A percentile compares a stretch with the other conserved stretches of the same genome.
These are phyloP conservation scores for Ophonus ardosiacus DNA, from an alignment of 2,888 invertebrate species.

Conservation along the genomic window DNA sequence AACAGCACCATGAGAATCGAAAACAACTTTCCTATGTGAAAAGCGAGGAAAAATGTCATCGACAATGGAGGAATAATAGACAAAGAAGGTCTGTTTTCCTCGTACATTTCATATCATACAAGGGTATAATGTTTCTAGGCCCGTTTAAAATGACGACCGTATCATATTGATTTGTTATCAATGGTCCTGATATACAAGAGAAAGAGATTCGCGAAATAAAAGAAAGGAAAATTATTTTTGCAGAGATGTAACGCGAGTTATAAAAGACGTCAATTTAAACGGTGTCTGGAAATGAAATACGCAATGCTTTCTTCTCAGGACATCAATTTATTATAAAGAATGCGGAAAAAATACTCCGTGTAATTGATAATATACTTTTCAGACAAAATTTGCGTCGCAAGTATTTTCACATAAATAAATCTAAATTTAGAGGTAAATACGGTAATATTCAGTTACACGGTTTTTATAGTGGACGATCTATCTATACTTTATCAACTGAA, in stretches of 20 bases:
- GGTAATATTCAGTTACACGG: too few species aligned
- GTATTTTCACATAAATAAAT: not conserved
- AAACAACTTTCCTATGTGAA: too few species aligned
- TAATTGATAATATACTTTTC: conserved; percentile 20
- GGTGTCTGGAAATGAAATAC: conserved; percentile 26
- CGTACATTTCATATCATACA: not conserved
- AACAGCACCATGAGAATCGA: not conserved
- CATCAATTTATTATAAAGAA: conserved; percentile 20
- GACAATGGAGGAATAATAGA: conserved; percentile 3
- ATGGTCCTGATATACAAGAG: conserved; percentile 3
- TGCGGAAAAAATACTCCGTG: not conserved
- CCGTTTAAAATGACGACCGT: not conserved
- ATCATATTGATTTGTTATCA: conserved; percentile 35
- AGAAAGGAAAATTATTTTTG: conserved; percentile 15
- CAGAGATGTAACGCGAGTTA: conserved; percentile 17
- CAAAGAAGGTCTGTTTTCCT: not conserved
- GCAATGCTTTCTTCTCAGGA: conserved; percentile 27
- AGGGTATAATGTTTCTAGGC: conserved; percentile 9
- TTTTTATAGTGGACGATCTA: too few species aligned
- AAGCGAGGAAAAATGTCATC: not conserved
- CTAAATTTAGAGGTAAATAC: not conserved
- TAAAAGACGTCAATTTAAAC: conserved; percentile 20
- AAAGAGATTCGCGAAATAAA: not conserved
- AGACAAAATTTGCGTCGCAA: not conserved
- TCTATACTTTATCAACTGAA: too few species aligned